These are phyloP conservation scores for Leptodirus hochenwartii DNA, from an alignment of 2,888 invertebrate species.

Conservation along the genomic window DNA sequence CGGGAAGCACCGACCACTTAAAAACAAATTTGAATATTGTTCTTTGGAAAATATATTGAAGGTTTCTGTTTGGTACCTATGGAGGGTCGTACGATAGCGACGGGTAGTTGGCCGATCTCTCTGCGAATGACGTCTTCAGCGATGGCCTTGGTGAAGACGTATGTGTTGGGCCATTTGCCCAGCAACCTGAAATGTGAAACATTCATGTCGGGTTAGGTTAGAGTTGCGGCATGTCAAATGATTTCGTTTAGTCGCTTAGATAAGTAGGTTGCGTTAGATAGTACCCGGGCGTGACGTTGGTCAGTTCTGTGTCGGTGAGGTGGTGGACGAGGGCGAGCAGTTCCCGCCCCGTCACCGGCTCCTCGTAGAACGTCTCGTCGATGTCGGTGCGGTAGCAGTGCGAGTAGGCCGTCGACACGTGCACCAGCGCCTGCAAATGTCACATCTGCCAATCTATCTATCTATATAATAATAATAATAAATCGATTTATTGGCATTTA, in stretches of 20 bases:
- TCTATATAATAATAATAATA: no score
- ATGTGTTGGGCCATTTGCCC: constrained; percentile 48
- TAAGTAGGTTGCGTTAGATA: neutral
- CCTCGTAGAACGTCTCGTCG: constrained; percentile 34
- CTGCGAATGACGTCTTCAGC: constrained; percentile 42
- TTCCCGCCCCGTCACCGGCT: constrained; percentile 24
- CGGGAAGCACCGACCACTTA: constrained; percentile 45
- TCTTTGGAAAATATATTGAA: no score
- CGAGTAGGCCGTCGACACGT: constrained; percentile 47
- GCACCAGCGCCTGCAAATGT: constrained; percentile 30
- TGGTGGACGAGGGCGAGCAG: constrained; percentile 26
- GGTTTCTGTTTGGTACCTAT: constrained; percentile 35
- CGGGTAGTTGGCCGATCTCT: constrained; percentile 36
- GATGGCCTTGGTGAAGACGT: constrained; percentile 53
- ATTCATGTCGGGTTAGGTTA: no score
- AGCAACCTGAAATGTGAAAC: constrained; percentile 30
- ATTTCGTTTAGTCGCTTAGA: constrained; percentile 1
- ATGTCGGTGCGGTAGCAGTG: constrained; percentile 36
- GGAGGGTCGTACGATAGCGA: constrained; percentile 50
- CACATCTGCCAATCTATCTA: no score
- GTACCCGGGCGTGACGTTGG: constrained; percentile 20
- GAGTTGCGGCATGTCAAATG: neutral
- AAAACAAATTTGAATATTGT: no score
- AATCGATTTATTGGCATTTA: no score
- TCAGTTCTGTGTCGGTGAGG: constrained; percentile 25